Base-by-base conservation (phyloP, 2,888 invertebrate species). In the Temnothorax unifasciatus region DNA sequence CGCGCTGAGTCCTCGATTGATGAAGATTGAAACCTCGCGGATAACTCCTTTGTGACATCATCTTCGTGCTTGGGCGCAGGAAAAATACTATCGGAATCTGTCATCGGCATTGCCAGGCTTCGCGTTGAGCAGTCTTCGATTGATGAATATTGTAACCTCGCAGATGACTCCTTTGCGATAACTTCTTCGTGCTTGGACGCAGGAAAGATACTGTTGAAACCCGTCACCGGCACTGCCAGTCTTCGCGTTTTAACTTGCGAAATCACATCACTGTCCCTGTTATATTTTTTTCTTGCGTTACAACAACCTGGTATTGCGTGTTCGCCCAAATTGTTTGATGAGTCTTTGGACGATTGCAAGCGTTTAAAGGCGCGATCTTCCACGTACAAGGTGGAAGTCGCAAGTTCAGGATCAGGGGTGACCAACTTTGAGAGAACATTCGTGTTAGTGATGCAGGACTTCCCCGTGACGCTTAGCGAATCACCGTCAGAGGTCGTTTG, bases 41-140 rank as follows among this genome's bases (percentile, higher is more conserved):
- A 6, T 38, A 50, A 25, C 13, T 83, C 61, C n/a, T 41, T 52
- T 21, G 47, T 3, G 29, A 64, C 2, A 11, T 54, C n/a, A 21
- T 61, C 44, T 6, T 52, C 63, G 1, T 29, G 74, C 18, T 87
- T 82, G 79, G 74, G n/a, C 41, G 47, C 21, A 38, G 85, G 59
- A 54, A 82, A 68, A 61, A 69, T 77, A 54, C 18, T 50, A 5
- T 85, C 75, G 21, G 29, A 44, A 18, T 47, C 61, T 8, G 38
- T 59, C 50, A 77, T 69, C n/a, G 86, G 64, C 25, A 76, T 15
- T 15, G 81, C 34, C 34, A 34, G 34, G 3, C 34, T 5, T 34
- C n/a, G 25, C 41, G 50, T 11, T 13, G 29, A 21, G 8, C 8
- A 9, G 41, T 82, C 52, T 0, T 25, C 25, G 38, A 34, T 47